phyloP scores from a whole-genome alignment of 2,888 invertebrate genomes.

The Dasysyrphus albostriatus region DNA sequence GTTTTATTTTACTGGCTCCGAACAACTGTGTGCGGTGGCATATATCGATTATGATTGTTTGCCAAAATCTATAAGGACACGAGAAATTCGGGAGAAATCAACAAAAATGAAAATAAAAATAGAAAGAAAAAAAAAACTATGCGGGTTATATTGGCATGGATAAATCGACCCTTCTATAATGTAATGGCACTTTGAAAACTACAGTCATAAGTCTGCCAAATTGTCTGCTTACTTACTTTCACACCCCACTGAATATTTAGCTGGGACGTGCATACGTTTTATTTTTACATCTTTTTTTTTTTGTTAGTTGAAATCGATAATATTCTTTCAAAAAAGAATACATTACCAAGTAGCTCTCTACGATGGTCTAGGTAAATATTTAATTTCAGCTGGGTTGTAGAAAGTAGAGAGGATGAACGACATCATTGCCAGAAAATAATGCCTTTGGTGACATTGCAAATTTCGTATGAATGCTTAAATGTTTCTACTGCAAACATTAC shows the following conservation, averaged over 20 bases:
- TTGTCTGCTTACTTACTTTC: constrained; percentile 32
- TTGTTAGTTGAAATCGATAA: constrained; percentile 45
- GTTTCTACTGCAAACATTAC: constrained; percentile 35
- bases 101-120: constrained; percentile 27
- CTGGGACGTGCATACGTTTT: constrained; percentile 25
- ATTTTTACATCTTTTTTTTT: constrained; percentile 5
- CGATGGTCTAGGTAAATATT: constrained; percentile 55
- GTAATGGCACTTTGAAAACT: constrained; percentile 27
- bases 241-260: constrained; percentile 7
- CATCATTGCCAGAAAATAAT: neutral
- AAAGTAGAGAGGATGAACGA: neutral
- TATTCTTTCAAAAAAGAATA: constrained; percentile 18
- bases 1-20: constrained; percentile 35
- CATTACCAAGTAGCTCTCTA: constrained; percentile 15
- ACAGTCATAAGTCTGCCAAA: constrained; percentile 48
- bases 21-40: constrained; percentile 17
- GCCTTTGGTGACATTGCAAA: constrained; percentile 39
- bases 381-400: constrained; percentile 29
- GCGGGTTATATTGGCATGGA: neutral
- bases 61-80: constrained; percentile 54
- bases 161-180: constrained; percentile 4
- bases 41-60: constrained; percentile 68
- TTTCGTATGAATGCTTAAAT: neutral
- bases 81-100: constrained; percentile 39
- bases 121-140: constrained; percentile 13